These are phyloP conservation scores for Sorex fumeus DNA, from an alignment of 2,113 vertebrate genomes.

Conservation along the genomic window DNA sequence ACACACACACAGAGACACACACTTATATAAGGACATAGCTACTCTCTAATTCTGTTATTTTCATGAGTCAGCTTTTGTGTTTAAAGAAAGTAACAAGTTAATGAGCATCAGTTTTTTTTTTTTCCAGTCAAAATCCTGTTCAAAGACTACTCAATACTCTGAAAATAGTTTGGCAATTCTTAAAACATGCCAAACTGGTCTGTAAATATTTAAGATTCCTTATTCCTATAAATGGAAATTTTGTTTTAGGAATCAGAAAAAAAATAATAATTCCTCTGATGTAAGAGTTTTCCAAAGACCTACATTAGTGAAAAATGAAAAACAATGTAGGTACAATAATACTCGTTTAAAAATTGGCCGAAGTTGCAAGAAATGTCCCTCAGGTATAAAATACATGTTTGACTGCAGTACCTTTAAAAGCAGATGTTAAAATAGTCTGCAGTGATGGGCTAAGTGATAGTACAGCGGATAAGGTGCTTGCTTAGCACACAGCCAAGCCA, in stretches of 20 bases:
- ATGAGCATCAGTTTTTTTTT: not conserved
- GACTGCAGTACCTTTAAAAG: not conserved
- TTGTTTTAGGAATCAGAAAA: slow-evolving; percentile 43
- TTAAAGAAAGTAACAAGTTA: slow-evolving; percentile 55
- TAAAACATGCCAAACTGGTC: not conserved
- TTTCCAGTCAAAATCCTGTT: slow-evolving; percentile 45
- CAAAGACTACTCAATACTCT: slow-evolving; percentile 30
- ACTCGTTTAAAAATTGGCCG: slow-evolving; percentile 6
- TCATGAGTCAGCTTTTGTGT: not conserved
- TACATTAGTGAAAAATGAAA: slow-evolving; percentile 25
- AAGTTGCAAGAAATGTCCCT: slow-evolving; percentile 1
- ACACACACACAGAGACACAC: too few species aligned
- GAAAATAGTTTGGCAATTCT: slow-evolving; percentile 20
- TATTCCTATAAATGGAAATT: slow-evolving; percentile 30
- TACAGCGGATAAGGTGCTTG: too few species aligned
- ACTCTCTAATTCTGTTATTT: not conserved
- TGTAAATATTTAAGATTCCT: slow-evolving; percentile 28
- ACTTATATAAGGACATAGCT: too few species aligned
- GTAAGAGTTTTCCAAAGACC: slow-evolving; percentile 2
- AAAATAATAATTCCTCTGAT: not conserved
- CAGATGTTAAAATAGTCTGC: not conserved
- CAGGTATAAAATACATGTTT: slow-evolving; percentile 50
- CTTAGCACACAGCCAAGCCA: too few species aligned
- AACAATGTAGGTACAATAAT: not conserved
- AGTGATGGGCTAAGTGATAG: not conserved